Percentiles rank a stretch among this genome's conserved stretches.
These are phyloP conservation scores for Reinhardtius hippoglossoides DNA, from an alignment of 2,113 vertebrate species.

Conservation along the genomic window DNA sequence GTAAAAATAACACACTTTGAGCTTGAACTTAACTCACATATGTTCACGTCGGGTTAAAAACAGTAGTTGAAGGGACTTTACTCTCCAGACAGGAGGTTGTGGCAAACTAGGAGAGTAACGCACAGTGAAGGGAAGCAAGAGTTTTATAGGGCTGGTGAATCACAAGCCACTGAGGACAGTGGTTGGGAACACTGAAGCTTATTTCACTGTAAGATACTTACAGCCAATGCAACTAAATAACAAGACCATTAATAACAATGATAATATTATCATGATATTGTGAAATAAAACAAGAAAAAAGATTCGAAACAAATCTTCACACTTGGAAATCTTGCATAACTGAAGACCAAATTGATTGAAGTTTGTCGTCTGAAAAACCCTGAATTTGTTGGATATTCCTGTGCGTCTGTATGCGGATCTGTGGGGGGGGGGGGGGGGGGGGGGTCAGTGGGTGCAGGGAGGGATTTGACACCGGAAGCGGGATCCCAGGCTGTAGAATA, in stretches of 20 bases:
- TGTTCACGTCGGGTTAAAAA: conserved; percentile 36
- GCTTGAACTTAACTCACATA: conserved; percentile 23
- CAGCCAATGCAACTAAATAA: conserved; percentile 63
- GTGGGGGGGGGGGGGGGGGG: neutral
- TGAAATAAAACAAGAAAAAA: conserved; percentile 58
- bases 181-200: conserved; percentile 42
- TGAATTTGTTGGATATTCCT: conserved; percentile 67
- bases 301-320: conserved; percentile 52
- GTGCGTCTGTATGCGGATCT: conserved; percentile 64
- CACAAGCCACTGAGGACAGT: conserved; percentile 47
- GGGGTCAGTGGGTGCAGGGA: neutral
- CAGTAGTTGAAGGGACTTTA: conserved; percentile 20
- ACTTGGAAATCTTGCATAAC: conserved; percentile 69
- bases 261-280: conserved; percentile 59
- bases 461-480: conserved; percentile 2
- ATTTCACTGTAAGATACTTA: conserved; percentile 59
- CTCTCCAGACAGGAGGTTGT: conserved; percentile 20
- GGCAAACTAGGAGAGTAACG: conserved; percentile 25
- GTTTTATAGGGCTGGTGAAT: conserved; percentile 48
- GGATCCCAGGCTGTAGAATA: conserved; percentile 3
- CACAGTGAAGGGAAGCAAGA: conserved; percentile 11
- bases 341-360: conserved; percentile 60
- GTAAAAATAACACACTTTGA: conserved; percentile 34
- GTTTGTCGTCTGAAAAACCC: conserved; percentile 71
- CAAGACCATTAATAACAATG: conserved; percentile 55